Evolutionary conservation across 2,888 invertebrate genomes (phyloP), one percentile per base, ranked within the genome.

Genomic region (Zygogramma bicolorata): DNA sequence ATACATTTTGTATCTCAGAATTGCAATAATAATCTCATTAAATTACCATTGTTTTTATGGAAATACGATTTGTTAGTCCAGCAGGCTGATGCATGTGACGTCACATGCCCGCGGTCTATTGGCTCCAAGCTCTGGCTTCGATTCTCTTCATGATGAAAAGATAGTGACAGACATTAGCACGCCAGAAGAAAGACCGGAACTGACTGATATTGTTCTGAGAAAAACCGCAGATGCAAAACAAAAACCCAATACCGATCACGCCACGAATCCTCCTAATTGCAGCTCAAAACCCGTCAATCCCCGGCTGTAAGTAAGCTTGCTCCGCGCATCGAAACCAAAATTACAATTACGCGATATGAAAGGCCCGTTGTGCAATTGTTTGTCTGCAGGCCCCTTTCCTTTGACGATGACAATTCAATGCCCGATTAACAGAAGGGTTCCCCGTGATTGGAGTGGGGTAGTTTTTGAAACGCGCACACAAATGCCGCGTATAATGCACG

Each of bases 351-450:
- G 78, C 76, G 74, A 79, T 79, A 79, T 80, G 79, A 81, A 80
- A 80, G 79, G 81, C 80, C 81, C 79, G 80, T 83, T 82, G 79
- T 83, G 83, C 68, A 85, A 83, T 80, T 84, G 84, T 85, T 84
- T 84, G 84, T 82, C 82, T 80, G 78, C 76, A 71, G 74, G 65
- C 74, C 79, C 81, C 81, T 80, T 81, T 76, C 78, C 81, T 81
- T 83, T 81, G 81, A 80, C 82, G 81, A 82, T 81, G 84, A 84
- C 85, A 85, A 85, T 84, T 85, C 84, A 85, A 85, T 85, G 83
- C 83, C 83, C 84, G 85, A 84, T 85, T 84, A 63, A 85, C 79
- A 80, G 83, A 84, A 84, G 84, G 85, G 84, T 83, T 83, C 82
- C 40, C 38, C 72, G 75, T 84, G 83, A 84, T 84, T 84, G 84